phyloP scores from a whole-genome alignment of 2,888 invertebrate species.

The Yponomeuta sedellus region DNA sequence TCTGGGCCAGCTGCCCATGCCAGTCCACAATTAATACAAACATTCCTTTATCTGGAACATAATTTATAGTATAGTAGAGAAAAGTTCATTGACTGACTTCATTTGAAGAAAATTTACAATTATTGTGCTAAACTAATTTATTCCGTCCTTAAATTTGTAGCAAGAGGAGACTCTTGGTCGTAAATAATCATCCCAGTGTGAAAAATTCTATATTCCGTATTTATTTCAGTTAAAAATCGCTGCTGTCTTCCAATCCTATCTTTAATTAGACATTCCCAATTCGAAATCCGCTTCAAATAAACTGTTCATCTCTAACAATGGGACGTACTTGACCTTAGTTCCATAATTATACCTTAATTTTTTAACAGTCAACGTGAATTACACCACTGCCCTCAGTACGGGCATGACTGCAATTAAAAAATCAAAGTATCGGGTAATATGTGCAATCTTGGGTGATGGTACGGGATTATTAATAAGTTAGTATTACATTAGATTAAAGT shows the following conservation, averaged over 20 bases:
- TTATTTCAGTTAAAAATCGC: constrained; percentile 26
- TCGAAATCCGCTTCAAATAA: constrained; percentile 33
- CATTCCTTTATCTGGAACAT: background rate
- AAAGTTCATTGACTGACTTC: constrained; percentile 11
- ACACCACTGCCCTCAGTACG: constrained; percentile 41
- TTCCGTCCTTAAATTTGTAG: constrained; percentile 53
- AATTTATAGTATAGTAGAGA: background rate
- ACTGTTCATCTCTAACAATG: constrained; percentile 38
- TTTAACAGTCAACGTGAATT: constrained; percentile 65
- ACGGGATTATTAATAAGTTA: constrained; percentile 68
- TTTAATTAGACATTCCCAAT: constrained; percentile 45
- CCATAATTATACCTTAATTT: constrained; percentile 67
- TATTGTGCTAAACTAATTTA: constrained; percentile 55
- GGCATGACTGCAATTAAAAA: constrained; percentile 74
- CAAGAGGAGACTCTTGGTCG: constrained; percentile 16
- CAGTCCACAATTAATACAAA: constrained; percentile 75
- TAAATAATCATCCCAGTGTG: constrained; percentile 20
- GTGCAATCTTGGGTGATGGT: constrained; percentile 89
- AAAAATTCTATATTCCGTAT: constrained; percentile 17
- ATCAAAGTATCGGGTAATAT: constrained; percentile 87
- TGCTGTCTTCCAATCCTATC: constrained; percentile 67
- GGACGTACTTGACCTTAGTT: constrained; percentile 43
- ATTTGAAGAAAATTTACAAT: background rate
- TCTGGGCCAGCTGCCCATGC: constrained; percentile 81
- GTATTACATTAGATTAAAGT: constrained; percentile 40